Percentiles rank a stretch among this genome's conserved stretches.
These are phyloP conservation scores for Trichogramma pretiosum DNA, from an alignment of 1,140 invertebrate species.

Conservation along the genomic window DNA sequence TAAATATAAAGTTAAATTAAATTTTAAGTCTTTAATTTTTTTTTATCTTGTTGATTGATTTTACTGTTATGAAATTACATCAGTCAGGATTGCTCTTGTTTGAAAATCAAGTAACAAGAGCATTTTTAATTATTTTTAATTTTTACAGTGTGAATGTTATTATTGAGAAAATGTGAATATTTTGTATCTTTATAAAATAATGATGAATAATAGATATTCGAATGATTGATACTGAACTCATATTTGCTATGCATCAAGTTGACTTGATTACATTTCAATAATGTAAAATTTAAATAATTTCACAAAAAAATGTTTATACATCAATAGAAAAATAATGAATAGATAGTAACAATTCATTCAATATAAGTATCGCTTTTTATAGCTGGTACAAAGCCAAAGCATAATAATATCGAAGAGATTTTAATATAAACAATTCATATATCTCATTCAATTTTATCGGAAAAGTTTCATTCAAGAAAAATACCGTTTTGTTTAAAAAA, in stretches of 20 bases:
- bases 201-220: slow-evolving; percentile 14
- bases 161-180: slow-evolving; percentile 1
- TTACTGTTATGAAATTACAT: slow-evolving; percentile 12
- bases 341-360: neutral
- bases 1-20: neutral
- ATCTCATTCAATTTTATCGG: too few relatives aligned
- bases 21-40: neutral
- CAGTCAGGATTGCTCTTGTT: neutral
- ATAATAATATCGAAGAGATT: slow-evolving; percentile 3
- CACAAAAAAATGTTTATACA: slow-evolving; percentile 1
- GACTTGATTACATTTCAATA: slow-evolving; percentile 3
- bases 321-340: neutral
- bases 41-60: slow-evolving; percentile 12
- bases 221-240: slow-evolving; percentile 7
- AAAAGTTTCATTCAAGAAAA: too few relatives aligned
- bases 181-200: slow-evolving; percentile 5
- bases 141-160: slow-evolving; percentile 3
- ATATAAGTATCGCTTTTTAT: neutral
- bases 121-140: slow-evolving; percentile 10
- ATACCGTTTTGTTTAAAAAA: too few relatives aligned
- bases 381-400: slow-evolving; percentile 7
- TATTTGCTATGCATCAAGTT: slow-evolving; percentile 4
- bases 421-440: neutral
- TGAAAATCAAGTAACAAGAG: slow-evolving; percentile 9
- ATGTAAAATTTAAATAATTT: slow-evolving; percentile 11